A percentile compares a stretch with the other conserved stretches of the same genome.
Evolutionary conservation across 2,797 vertebrate species (phyloP).

Genomic region (Fringilla coelebs): DNA sequence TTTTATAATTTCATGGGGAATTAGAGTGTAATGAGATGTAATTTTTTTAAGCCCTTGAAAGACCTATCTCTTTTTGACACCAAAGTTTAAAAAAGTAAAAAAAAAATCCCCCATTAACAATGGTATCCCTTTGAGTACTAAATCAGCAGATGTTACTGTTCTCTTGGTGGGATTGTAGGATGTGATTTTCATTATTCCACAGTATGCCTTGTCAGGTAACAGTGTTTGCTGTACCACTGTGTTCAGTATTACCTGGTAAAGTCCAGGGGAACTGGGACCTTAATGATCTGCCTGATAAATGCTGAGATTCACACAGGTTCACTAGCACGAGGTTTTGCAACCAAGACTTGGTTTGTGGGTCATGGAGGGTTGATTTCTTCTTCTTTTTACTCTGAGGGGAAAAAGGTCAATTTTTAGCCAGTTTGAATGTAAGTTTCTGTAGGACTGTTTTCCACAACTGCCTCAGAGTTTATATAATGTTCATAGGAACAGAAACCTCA

Average conservation of each 20-base stretch:
- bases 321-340: accelerated
- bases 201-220: neutral
- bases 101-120: neutral
- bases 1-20: neutral
- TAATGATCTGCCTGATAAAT: neutral
- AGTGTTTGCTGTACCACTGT: neutral
- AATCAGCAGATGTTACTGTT: neutral
- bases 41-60: neutral
- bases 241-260: neutral
- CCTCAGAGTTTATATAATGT: neutral
- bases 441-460: neutral
- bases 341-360: neutral
- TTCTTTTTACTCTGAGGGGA: neutral
- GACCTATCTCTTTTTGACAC: neutral
- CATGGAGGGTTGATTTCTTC: neutral
- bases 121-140: neutral
- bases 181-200: neutral
- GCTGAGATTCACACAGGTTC: neutral
- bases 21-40: neutral
- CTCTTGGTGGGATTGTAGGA: neutral
- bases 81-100: neutral
- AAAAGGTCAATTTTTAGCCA: neutral
- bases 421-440: neutral
- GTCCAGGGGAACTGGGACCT: neutral
- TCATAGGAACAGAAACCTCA: neutral